These are phyloP conservation scores for Murina feae DNA, from an alignment of 2,113 vertebrate genomes.

Conservation along the genomic window DNA sequence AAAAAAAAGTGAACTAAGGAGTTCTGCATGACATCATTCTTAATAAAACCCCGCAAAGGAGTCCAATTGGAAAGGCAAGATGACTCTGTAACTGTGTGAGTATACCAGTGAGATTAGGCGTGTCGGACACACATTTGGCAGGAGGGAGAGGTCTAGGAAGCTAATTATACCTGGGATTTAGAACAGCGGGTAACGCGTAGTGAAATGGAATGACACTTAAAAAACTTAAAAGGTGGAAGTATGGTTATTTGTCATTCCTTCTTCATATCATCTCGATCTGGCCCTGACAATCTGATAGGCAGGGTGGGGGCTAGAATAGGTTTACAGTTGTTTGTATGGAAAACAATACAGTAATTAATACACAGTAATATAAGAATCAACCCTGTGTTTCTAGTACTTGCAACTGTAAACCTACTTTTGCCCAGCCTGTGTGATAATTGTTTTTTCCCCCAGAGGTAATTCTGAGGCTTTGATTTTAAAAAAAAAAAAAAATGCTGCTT, in stretches of 20 bases:
- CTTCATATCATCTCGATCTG: not conserved
- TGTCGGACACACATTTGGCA: not conserved
- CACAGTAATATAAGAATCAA: not conserved
- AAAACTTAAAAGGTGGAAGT: not conserved
- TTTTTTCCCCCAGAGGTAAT: not conserved
- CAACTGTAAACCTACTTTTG: not conserved
- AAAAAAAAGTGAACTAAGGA: not conserved
- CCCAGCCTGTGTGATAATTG: not conserved
- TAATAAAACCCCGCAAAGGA: slow-evolving; percentile 31
- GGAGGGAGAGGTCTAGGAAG: not conserved
- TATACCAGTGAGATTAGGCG: not conserved
- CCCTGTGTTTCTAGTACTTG: not conserved
- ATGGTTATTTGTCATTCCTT: not conserved
- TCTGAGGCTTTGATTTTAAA: not conserved
- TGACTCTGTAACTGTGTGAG: not conserved
- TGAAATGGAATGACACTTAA: not conserved
- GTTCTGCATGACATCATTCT: slow-evolving; percentile 30
- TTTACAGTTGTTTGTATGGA: not conserved
- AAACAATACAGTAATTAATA: not conserved
- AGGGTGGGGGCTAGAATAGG: not conserved
- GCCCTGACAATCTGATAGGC: not conserved
- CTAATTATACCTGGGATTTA: slow-evolving; percentile 24
- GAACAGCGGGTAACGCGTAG: not conserved
- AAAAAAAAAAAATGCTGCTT: not conserved
- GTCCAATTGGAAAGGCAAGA: not conserved